Evolutionary conservation across 2,797 vertebrate species (phyloP).

Genomic region (Coreius guichenoti): DNA sequence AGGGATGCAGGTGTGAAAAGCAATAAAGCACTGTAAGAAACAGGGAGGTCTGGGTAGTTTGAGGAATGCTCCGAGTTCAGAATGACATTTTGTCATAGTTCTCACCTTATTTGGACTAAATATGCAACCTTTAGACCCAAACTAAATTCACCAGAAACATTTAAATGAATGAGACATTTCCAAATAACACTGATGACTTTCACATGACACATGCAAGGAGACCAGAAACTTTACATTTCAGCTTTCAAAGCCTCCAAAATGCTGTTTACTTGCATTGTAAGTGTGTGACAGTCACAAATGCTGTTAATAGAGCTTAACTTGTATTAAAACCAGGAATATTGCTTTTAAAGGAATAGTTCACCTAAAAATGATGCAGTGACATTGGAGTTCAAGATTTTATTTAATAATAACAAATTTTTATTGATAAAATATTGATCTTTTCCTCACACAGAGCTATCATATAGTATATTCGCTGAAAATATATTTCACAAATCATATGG

Average conservation of each 20-base stretch:
- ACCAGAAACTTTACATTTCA: not conserved
- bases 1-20: constrained; percentile 57
- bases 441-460: not conserved
- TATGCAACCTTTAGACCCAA: not conserved
- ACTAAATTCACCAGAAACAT: not conserved
- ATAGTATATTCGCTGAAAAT: not conserved
- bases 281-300: not conserved
- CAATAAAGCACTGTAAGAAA: constrained; percentile 42
- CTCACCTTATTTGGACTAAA: not conserved
- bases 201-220: not conserved
- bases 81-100: not conserved
- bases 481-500: not conserved
- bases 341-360: not conserved
- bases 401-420: not conserved
- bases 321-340: not conserved
- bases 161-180: not conserved
- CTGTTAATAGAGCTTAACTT: not conserved
- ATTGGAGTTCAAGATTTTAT: not conserved
- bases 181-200: not conserved
- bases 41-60: constrained; percentile 19
- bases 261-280: not conserved
- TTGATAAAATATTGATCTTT: not conserved
- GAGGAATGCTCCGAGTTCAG: not conserved
- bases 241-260: not conserved
- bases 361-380: not conserved